Conservation (phyloP, 2,888 invertebrate species). For the Nomada lathburiana region DNA sequence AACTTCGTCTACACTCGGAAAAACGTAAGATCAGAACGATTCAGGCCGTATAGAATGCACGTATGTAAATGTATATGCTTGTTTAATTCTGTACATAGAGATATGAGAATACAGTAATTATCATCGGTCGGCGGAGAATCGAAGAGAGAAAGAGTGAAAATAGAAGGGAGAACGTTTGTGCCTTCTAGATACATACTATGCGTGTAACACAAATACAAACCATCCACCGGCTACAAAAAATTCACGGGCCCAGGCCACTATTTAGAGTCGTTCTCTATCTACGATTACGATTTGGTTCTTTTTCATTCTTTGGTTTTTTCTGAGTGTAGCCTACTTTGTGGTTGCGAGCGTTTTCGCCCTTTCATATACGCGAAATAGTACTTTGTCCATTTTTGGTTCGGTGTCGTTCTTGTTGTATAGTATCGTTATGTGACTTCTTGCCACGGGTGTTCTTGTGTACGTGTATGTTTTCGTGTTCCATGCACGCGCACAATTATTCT, state of each 20-base stretch:
- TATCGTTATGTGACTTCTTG: conserved; percentile 43
- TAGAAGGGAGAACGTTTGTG: conserved; percentile 30
- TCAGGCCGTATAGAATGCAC: conserved; percentile 13
- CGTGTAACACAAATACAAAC: conserved; percentile 50
- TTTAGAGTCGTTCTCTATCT: conserved; percentile 23
- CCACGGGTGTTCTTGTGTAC: conserved; percentile 24
- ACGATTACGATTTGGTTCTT: conserved; percentile 27
- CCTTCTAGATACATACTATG: conserved; percentile 43
- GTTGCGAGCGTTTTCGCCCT: conserved; percentile 52
- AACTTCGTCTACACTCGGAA: conserved; percentile 59
- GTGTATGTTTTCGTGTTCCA: conserved; percentile 48
- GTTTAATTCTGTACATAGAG: conserved; percentile 2
- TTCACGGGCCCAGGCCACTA: conserved; percentile 21
- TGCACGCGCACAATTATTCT: conserved; percentile 68
- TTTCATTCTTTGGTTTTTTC: conserved; percentile 34
- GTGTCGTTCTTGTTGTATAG: conserved; percentile 57
- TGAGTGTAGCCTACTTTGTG: conserved; percentile 53
- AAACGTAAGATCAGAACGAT: conserved; percentile 43
- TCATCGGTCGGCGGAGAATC: conserved; percentile 1
- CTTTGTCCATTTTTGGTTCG: conserved; percentile 71
- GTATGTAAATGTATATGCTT: background rate
- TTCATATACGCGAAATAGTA: conserved; percentile 68
- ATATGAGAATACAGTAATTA: conserved; percentile 1
- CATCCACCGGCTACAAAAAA: conserved; percentile 29
- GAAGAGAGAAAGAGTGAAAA: conserved; percentile 21